Conservation (phyloP, 2,113 vertebrate genomes). For the Tupaia tana region DNA sequence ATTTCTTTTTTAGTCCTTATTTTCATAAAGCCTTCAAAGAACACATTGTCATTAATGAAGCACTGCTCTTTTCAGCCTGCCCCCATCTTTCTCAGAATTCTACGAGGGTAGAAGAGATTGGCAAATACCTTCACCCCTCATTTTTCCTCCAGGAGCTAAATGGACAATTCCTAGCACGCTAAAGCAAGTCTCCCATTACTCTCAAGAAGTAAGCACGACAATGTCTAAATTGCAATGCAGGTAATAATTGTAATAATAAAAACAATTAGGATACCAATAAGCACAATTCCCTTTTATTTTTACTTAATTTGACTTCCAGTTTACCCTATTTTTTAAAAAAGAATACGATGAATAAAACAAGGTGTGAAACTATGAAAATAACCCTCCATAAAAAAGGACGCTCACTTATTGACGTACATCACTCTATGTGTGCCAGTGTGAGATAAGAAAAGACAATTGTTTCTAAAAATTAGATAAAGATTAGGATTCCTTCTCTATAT, state of each 20-base stretch:
- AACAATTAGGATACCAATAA: not conserved
- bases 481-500: not conserved
- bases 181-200: not conserved
- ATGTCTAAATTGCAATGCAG: not conserved
- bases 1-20: constrained; percentile 25
- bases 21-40: not conserved
- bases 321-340: not conserved
- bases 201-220: not conserved
- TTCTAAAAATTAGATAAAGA: not conserved
- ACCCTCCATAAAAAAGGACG: not conserved
- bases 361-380: not conserved
- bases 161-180: no score
- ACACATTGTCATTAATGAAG: not conserved
- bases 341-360: not conserved
- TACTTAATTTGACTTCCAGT: not conserved
- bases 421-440: not conserved
- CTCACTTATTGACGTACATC: not conserved
- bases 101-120: not conserved
- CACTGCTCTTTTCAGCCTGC: not conserved
- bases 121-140: no score
- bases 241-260: not conserved
- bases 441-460: not conserved
- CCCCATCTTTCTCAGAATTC: not conserved
- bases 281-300: not conserved
- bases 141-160: not conserved